Base-by-base conservation (phyloP, 2,888 invertebrate species). In the Acronicta alni region DNA sequence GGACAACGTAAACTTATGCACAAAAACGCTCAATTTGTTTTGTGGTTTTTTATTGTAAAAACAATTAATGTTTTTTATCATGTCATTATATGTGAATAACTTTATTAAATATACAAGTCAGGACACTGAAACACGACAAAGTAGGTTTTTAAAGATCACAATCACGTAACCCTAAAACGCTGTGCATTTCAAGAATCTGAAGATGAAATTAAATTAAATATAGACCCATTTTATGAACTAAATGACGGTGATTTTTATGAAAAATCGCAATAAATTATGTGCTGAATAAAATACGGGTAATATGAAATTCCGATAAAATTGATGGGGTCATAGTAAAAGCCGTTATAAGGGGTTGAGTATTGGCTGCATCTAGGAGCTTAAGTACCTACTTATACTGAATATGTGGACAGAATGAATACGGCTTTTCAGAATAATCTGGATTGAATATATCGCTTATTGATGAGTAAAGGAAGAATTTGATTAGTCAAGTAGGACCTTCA, bases 241-340 rank as follows among this genome's bases (percentile, higher is more conserved):
- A 57, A 47, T 23, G 43, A 9, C 16, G 38, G 39, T 53, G 23
- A 43, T 64, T 58, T 55, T 35, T 44, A 17, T 52, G 6, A 41
- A 55, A 42, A 52, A 42, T 9, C 10, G 15, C 15, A 23, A 46
- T 65, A 49, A 65, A 60, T 65, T 43, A 65, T 20, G 14, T 26
- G 16, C 20, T n/a, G 15, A 49, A 49, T 65, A 52, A 65, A 45
- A 38, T 49, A 62, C 63, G 43, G 43, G 35, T 63, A 14, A 56
- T 58, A 72, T 71, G 17, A 72, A 70, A 72, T 67, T 56, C 70
- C 67, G 39, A 72, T 70, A 38, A 53, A 63, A 72, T 58, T 63
- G 43, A 70, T 70, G 57, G 53, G 55, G 17, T 43, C n/a, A 10
- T 18, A 15, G 52, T 49, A 41, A 53, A 46, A 15, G 42, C 47